A percentile compares a stretch with the other conserved stretches of the same genome.
These are phyloP conservation scores for Antheraea mylitta DNA, from an alignment of 1,140 invertebrate species.

Conservation along the genomic window DNA sequence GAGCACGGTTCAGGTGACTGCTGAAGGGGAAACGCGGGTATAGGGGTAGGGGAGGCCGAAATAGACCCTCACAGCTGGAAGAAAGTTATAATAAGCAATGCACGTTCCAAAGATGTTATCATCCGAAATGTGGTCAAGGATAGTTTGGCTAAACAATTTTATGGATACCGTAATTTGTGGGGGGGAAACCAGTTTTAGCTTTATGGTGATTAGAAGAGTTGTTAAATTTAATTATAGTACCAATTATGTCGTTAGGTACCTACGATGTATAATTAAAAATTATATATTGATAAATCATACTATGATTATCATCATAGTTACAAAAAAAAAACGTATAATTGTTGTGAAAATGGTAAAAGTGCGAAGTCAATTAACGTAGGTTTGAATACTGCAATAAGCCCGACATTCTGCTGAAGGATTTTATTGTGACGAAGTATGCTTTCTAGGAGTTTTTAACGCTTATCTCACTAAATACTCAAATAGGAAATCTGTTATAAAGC, in stretches of 20 bases:
- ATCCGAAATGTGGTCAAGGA: conserved; percentile 64
- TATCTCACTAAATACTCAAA: too few species aligned
- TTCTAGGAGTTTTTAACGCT: too few species aligned
- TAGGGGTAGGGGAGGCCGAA: not conserved
- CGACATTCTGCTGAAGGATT: too few species aligned
- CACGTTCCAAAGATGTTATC: conserved; percentile 66
- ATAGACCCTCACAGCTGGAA: conserved; percentile 57
- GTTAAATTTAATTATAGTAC: not conserved
- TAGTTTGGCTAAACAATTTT: conserved; percentile 51
- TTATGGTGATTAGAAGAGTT: conserved; percentile 1
- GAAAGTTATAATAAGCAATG: conserved; percentile 50
- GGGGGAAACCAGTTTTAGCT: conserved; percentile 8
- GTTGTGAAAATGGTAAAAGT: too few species aligned
- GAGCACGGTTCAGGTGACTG: conserved; percentile 46
- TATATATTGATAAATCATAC: too few species aligned
- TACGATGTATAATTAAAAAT: not conserved
- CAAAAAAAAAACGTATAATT: too few species aligned
- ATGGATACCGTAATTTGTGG: conserved; percentile 38
- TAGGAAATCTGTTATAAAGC: too few species aligned
- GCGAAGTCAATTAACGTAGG: too few species aligned
- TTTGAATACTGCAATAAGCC: too few species aligned
- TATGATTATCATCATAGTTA: too few species aligned
- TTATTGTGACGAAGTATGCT: too few species aligned
- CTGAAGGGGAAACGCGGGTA: conserved; percentile 18
- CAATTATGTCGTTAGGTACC: too few species aligned